Evolutionary conservation across 1,140 invertebrate genomes (phyloP).

Genomic region (Lepidurus couesii): DNA sequence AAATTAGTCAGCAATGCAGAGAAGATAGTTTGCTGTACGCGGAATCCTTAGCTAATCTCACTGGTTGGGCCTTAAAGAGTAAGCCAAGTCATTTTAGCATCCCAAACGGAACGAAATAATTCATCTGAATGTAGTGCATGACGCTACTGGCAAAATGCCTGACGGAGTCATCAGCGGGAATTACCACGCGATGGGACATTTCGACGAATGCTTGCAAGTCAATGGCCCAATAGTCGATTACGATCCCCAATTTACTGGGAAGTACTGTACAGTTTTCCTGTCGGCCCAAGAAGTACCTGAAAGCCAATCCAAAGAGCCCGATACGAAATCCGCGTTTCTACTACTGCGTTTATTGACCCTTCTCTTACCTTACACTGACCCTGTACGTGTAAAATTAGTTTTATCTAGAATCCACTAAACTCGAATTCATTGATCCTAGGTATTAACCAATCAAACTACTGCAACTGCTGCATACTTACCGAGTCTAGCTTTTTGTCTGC

Average conservation of each 20-base stretch:
- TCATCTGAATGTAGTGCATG: constrained; percentile 14
- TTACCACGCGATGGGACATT: constrained; percentile 25
- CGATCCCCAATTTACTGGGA: not conserved
- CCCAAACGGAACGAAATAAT: not conserved
- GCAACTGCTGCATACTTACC: not conserved
- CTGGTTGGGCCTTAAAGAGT: constrained; percentile 27
- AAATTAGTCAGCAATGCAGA: constrained; percentile 25
- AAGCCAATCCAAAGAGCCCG: not conserved
- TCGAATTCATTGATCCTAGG: not conserved
- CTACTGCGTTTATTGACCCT: not conserved
- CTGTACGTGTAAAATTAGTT: not conserved
- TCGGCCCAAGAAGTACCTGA: not conserved
- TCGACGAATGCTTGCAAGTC: constrained; percentile 29
- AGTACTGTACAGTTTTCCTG: constrained; percentile 29
- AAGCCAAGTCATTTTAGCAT: not conserved
- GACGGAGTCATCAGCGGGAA: constrained; percentile 5
- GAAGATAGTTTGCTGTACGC: constrained; percentile 30
- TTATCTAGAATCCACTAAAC: not conserved
- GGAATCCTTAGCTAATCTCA: not conserved
- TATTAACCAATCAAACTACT: not conserved
- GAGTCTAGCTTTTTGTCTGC: constrained; percentile 18
- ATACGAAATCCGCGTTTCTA: not conserved
- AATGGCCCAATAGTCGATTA: not conserved
- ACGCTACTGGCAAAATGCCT: not conserved
- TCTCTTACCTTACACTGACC: not conserved